Evolutionary conservation across 2,888 invertebrate species (phyloP), one percentile per base, ranked within the genome.

Genomic region (Protodeltote pygarga): DNA sequence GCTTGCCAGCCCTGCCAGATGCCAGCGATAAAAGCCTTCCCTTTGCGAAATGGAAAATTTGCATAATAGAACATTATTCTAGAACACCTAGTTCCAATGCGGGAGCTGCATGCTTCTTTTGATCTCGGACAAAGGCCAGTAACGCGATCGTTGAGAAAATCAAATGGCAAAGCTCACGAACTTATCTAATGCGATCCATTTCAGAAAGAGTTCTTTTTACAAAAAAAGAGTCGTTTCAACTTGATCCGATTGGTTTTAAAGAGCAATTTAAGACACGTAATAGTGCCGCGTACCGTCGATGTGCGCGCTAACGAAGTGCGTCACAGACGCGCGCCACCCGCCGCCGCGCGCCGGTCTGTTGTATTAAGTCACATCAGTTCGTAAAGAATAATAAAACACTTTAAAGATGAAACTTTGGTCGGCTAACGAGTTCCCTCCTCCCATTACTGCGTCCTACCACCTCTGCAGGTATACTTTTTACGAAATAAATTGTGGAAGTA

Each of bases 71-170:
- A 55, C 28, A 58, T 64, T 58, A 65, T 48, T 53, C 28, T 44
- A 39, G 40, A 46, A 53, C 37, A 55, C 17, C 38, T 33, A 31
- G 33, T 23, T 16, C n/a, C 24, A 50, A 29, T 24, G 42, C 38
- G 15, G 27, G 38, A 44, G 38, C 41, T 57, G 66, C 62, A 62
- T n/a, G 3, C 25, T 50, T 40, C 60, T 53, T 65, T 63, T 64
- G 65, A 68, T 60, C 40, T 58, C 58, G 67, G 65, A 77, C 77
- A 71, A 74, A 71, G 66, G 64, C 44, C 49, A 42, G 67, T 61
- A 55, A 74, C 53, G 44, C 45, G 61, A 71, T 62, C 47, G n/a
- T 25, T 23, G 40, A 35, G 19, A 5, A 39, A 48, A 40, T 64
- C 51, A 38, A 63, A 59, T 48, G 51, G 35, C 33, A 28, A 33